Percentiles rank a stretch among this genome's conserved stretches.
phyloP scores from a whole-genome alignment of 1,140 invertebrate species.

The Lycorma delicatula region DNA sequence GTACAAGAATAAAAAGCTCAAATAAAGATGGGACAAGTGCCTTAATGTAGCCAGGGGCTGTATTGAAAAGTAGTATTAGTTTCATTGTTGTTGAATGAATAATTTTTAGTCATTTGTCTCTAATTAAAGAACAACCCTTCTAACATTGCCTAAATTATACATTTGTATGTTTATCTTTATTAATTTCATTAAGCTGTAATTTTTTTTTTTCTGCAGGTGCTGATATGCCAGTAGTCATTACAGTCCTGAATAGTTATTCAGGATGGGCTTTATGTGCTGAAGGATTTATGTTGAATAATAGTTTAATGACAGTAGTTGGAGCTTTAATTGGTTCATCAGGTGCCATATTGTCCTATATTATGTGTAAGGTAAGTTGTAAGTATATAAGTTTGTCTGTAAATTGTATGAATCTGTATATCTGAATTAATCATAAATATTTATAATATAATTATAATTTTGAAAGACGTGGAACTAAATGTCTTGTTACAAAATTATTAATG shows the following conservation, averaged over 20 bases:
- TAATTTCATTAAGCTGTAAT: not conserved
- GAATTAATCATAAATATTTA: no score
- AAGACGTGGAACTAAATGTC: no score
- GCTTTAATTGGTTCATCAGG: slow-evolving; percentile 85
- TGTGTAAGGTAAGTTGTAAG: slow-evolving; percentile 66
- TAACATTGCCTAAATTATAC: not conserved
- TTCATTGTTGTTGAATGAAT: no score
- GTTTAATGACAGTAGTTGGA: slow-evolving; percentile 84
- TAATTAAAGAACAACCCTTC: not conserved
- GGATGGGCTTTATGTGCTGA: slow-evolving; percentile 83
- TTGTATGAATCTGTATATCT: no score
- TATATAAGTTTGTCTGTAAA: not conserved
- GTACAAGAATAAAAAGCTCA: no score
- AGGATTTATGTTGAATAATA: slow-evolving; percentile 91
- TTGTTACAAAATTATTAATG: no score
- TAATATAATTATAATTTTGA: no score
- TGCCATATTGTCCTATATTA: slow-evolving; percentile 88
- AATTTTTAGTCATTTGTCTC: no score
- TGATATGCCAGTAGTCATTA: slow-evolving; percentile 91
- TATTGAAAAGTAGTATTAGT: no score
- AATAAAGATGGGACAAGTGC: no score
- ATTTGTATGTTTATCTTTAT: slow-evolving; percentile 11
- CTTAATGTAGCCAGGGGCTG: no score
- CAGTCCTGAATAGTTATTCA: slow-evolving; percentile 76
- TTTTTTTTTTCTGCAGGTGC: slow-evolving; percentile 50